Evolutionary conservation across 1,140 invertebrate species (phyloP).

Genomic region (Drosophila serrata): DNA sequence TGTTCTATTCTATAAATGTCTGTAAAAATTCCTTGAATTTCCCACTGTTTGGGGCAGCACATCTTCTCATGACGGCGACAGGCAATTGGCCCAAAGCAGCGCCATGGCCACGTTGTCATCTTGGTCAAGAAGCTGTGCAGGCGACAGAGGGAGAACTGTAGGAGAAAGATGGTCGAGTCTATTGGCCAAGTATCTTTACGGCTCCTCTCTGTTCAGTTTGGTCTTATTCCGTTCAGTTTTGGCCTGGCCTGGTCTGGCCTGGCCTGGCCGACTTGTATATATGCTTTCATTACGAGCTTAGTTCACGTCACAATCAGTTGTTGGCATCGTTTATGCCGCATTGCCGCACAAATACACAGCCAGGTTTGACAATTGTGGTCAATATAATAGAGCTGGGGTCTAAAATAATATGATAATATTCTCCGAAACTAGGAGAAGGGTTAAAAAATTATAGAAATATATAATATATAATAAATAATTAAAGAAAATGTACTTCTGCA

Average conservation of each 20-base stretch:
- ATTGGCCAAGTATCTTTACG: slow-evolving; percentile 46
- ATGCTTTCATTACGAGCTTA: slow-evolving; percentile 84
- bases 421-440: background rate
- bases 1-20: background rate
- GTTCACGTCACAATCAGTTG: slow-evolving; percentile 84
- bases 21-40: background rate
- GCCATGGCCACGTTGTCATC: slow-evolving; percentile 68
- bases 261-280: slow-evolving; percentile 54
- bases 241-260: slow-evolving; percentile 32
- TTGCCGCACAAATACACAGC: slow-evolving; percentile 57
- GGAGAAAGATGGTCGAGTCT: slow-evolving; percentile 31
- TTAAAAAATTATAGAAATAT: too few species aligned
- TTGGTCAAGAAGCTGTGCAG: slow-evolving; percentile 33
- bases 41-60: slow-evolving; percentile 51
- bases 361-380: slow-evolving; percentile 3
- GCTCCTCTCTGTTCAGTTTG: slow-evolving; percentile 27
- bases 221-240: slow-evolving; percentile 23
- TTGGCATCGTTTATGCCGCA: slow-evolving; percentile 84
- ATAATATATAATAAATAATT: too few species aligned
- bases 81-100: slow-evolving; percentile 75
- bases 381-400: background rate
- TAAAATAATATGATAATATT: background rate
- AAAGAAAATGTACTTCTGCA: too few species aligned
- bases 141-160: background rate
- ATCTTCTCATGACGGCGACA: slow-evolving; percentile 65